Percentiles rank a stretch among this genome's conserved stretches.
phyloP scores from a whole-genome alignment of 2,113 vertebrate genomes.

The Oceanites oceanicus region DNA sequence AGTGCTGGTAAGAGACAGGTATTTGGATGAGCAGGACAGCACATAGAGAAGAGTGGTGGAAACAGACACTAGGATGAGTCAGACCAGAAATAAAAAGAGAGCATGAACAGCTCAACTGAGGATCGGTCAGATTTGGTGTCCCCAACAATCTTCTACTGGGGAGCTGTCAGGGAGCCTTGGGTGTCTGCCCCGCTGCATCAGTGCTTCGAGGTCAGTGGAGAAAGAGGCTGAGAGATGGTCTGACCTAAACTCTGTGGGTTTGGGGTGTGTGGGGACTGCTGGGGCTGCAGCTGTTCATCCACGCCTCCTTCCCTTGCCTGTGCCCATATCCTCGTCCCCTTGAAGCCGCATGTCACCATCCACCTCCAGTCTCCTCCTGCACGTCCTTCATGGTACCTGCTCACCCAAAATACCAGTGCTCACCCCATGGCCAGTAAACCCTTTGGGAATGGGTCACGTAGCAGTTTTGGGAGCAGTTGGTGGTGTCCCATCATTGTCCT shows the following conservation, averaged over 20 bases:
- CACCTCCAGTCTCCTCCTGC: neutral
- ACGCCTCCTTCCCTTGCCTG: neutral
- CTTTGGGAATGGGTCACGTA: neutral
- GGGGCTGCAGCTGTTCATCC: fast-evolving
- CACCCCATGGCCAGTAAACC: neutral
- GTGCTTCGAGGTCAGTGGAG: neutral
- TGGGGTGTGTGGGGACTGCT: neutral
- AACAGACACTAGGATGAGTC: neutral
- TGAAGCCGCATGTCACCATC: fast-evolving
- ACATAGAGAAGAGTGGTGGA: neutral
- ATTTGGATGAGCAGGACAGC: neutral
- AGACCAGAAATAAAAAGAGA: neutral
- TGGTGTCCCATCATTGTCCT: neutral
- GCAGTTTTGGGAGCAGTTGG: neutral
- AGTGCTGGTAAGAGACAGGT: neutral
- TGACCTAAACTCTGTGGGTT: neutral
- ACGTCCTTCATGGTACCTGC: neutral
- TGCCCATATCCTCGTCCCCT: fast-evolving
- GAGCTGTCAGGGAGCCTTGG: neutral
- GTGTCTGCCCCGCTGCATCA: neutral
- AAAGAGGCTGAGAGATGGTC: neutral
- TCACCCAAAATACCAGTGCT: neutral
- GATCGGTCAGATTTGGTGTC: neutral
- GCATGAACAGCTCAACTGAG: neutral
- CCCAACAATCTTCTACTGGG: fast-evolving